Evolutionary conservation across 1,140 invertebrate species (phyloP), one percentile per base, ranked within the genome.

Genomic region (Drosophila prosaltans): DNA sequence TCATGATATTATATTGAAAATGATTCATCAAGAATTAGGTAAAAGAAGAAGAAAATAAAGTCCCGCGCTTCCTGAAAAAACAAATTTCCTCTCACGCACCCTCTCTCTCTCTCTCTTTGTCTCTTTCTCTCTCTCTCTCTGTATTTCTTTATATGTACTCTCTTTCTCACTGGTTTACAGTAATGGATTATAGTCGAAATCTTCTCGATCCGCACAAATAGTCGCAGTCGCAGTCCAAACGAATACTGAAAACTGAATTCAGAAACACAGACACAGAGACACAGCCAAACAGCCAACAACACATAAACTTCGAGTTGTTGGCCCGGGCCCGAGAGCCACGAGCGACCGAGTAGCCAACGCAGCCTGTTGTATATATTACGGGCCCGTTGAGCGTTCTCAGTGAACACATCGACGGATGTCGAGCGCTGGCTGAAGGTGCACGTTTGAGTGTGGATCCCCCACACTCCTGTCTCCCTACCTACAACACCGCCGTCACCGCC

Each of bases 211-310:
- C 76, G 74, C 65, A 67, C 80, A 82, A 83, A 80, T 74, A 80
- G 80, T 81, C 72, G 69, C 76, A 85, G 76, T 74, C 86, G 86
- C 84, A 88, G 80, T 88, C 88, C 85, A 90, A 91, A 80, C 74
- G 82, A 71, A 91, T 84, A 91, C 88, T 88, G 77, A 88, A 86
- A 83, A 73, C 82, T 82, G 86, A 90, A 90, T 85, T 90, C 80
- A 75, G 80, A 77, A 70, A 77, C 76, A 51, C 80, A 75, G 80
- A 77, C 65, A 77, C 76, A 51, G 73, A 77, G 73, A 74, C 74
- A 24, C 74, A 77, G 74, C 67, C 59, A 24, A 66, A 68, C 71
- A 78, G 75, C 67, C 80, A 51, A 51, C 45, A 51, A 51, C 45
- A 51, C 24, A 51, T 51, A 51, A 51, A 51, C 45, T 76, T 84